These are phyloP conservation scores for Xylota segnis DNA, from an alignment of 2,888 invertebrate genomes.

Conservation along the genomic window DNA sequence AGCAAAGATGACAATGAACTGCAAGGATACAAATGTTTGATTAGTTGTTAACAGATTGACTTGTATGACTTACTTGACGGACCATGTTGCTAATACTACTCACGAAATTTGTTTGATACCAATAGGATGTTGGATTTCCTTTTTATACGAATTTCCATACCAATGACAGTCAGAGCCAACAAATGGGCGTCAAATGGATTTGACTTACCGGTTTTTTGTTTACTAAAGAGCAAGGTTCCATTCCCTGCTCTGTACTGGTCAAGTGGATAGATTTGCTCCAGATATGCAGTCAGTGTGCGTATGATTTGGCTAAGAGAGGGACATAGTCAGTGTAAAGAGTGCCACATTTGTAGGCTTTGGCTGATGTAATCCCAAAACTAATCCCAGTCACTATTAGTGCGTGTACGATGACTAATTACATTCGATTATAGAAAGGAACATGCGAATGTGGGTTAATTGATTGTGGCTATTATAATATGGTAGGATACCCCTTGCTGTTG, in stretches of 20 bases:
- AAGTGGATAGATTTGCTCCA: slow-evolving; percentile 18
- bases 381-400: slow-evolving; percentile 28
- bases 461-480: slow-evolving; percentile 1
- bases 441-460: slow-evolving; percentile 33
- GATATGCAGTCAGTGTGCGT: neutral
- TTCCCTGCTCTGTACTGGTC: slow-evolving; percentile 3
- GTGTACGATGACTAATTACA: slow-evolving; percentile 30
- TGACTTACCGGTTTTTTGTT: slow-evolving; percentile 41
- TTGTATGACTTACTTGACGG: slow-evolving; percentile 22
- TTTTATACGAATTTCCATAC: slow-evolving; percentile 48
- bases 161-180: neutral
- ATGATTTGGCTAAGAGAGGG: slow-evolving; percentile 1
- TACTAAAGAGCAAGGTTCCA: slow-evolving; percentile 2
- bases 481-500: neutral
- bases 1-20: slow-evolving; percentile 32
- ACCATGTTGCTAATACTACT: slow-evolving; percentile 49
- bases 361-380: slow-evolving; percentile 34
- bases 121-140: slow-evolving; percentile 21
- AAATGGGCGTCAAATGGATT: slow-evolving; percentile 14
- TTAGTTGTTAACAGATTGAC: neutral
- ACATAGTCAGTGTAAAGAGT: neutral
- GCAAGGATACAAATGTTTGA: neutral
- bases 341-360: slow-evolving; percentile 6
- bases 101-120: slow-evolving; percentile 48
- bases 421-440: slow-evolving; percentile 39